Evolutionary conservation across 2,797 vertebrate genomes (phyloP), one percentile per base, ranked within the genome.

Genomic region (Podarcis lilfordi): DNA sequence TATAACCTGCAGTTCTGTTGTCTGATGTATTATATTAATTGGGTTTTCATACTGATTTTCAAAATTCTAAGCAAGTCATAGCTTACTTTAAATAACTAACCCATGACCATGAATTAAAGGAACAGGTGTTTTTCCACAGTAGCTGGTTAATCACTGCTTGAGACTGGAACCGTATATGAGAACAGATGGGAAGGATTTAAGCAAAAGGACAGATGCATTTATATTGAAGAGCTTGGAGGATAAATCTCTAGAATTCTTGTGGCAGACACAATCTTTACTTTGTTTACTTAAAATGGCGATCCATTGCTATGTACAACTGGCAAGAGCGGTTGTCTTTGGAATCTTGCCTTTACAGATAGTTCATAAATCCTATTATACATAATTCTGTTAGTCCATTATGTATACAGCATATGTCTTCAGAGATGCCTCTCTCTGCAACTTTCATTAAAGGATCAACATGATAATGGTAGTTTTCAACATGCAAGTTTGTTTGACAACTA

Each of bases 131-230:
- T n/a, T 93, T 89, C 87, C 66, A 86, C 91, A 86, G 89, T 92
- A 92, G 86, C 93, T 92, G 37, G 72, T 80, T 86, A 93, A 87
- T 93, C 80, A 23, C 86, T 94, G 89, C 93, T 93, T 93, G 94
- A 91, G 87, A 90, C 89, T 93, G 82, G 81, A 94, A 89, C 89
- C 92, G 87, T 91, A 89, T 92, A 82, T 82, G 91, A 93, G 90
- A 96, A 93, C 97, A 97, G 96, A 97, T 97, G 96, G 97, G 75
- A 94, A 93, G 95, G 96, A 97, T 96, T 97, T 96, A 94, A 96
- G 90, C 91, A 93, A 92, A 84, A 93, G 89, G 95, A 95, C 96
- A 97, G 97, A 96, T 95, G 95, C 88, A 88, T 91, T 91, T 86
- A 92, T 92, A 80, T 92, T 91, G 91, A 92, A 94, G 90, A 94